Evolutionary conservation across 2,888 invertebrate genomes (phyloP), one percentile per base, ranked within the genome.

Genomic region (Ormyrus labotus): DNA sequence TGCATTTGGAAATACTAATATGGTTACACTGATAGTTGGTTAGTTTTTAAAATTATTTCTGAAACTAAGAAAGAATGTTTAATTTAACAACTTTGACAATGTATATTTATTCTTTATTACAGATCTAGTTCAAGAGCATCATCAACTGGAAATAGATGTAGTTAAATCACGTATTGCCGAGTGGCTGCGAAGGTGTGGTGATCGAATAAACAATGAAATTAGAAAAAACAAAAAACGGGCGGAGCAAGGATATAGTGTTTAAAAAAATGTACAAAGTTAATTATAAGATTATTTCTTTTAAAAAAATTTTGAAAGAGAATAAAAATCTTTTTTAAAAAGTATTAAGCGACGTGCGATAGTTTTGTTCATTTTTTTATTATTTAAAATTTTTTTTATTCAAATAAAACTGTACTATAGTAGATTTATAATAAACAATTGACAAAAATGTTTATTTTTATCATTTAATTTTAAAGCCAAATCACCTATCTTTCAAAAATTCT

Each of bases 151-250:
- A 11, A 76, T 81, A 11, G 81, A 81, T 69, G 19, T 64, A 51
- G n/a, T 76, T n/a, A 58, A 73, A 69, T 10, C 47, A 8, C 72
- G 72, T 6, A 71, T 81, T 50, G 79, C 81, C 45, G 81, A 81
- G 10, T 81, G 81, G 81, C 79, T 79, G 53, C 72, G 81, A 5
- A 79, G 81, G 45, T 81, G 76, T 45, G 71, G 81, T 13, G 81
- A 81, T 76, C 51, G 76, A 71, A 81, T 81, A 48, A 19, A 47
- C 0, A 78, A 75, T 61, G 78, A 78, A 69, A 11, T 71, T 6
- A 74, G 48, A 67, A 81, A 64, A 65, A 68, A 53, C 11, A 72
- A 64, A 76, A 81, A 65, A 11, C 75, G 19, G 60, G 51, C n/a
- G 55, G n/a, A 71, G 53, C 50, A 69, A n/a, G 19, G 7, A 47